phyloP scores from a whole-genome alignment of 2,113 vertebrate genomes.

The Embiotoca jacksoni region DNA sequence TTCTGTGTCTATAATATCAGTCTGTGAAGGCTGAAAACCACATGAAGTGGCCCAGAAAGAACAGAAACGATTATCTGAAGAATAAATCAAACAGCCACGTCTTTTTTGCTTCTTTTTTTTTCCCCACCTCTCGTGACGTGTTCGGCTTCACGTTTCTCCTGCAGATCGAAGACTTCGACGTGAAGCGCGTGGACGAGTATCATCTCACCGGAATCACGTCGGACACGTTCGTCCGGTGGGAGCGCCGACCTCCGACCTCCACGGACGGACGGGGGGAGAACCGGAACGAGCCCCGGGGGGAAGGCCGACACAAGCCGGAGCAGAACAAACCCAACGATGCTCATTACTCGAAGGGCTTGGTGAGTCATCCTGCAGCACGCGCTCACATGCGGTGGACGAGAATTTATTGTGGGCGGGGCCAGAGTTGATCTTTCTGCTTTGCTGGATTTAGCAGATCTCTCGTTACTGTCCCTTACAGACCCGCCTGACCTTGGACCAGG shows the following conservation, averaged over 20 bases:
- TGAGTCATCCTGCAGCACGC: constrained; percentile 75
- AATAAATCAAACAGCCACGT: too few species aligned
- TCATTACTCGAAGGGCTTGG: constrained; percentile 86
- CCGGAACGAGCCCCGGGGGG: constrained; percentile 82
- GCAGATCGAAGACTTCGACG: constrained; percentile 95
- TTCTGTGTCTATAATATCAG: too few species aligned
- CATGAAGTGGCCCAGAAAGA: too few species aligned
- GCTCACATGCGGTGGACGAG: too few species aligned
- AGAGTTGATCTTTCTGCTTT: background rate
- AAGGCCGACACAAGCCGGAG: constrained; percentile 87
- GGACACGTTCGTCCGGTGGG: constrained; percentile 91
- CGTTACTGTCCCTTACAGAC: constrained; percentile 77
- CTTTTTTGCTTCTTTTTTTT: background rate
- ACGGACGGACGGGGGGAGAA: constrained; percentile 88
- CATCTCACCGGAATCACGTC: constrained; percentile 90
- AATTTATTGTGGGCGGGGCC: background rate
- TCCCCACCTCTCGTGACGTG: background rate
- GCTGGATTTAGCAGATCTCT: background rate
- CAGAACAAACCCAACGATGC: constrained; percentile 83
- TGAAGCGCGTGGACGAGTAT: constrained; percentile 94
- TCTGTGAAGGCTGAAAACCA: too few species aligned
- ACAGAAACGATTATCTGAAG: too few species aligned
- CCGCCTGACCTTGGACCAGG: constrained; percentile 83
- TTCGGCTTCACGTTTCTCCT: background rate
- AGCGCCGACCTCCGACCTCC: constrained; percentile 87